These are phyloP conservation scores for Neodontobutis hainanensis DNA, from an alignment of 2,113 vertebrate genomes.

Conservation along the genomic window DNA sequence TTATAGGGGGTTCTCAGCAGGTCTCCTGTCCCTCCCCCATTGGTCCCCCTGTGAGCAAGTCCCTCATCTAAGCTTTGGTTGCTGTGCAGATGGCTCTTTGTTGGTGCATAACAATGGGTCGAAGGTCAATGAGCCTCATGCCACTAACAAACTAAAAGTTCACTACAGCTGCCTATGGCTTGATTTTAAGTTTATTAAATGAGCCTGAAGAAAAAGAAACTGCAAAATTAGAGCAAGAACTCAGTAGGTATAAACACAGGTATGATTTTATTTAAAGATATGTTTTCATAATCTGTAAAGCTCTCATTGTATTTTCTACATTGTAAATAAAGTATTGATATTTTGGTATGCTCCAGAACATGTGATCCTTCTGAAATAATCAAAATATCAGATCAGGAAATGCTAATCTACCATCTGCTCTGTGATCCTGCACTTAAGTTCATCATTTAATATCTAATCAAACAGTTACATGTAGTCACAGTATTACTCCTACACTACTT, in stretches of 20 bases:
- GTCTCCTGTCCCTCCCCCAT: slow-evolving; percentile 13
- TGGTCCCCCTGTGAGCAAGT: slow-evolving; percentile 58
- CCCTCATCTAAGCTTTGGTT: slow-evolving; percentile 74
- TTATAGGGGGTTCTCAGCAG: slow-evolving; percentile 26
- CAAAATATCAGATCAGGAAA: slow-evolving; percentile 69
- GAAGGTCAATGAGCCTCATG: slow-evolving; percentile 74
- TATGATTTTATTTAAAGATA: not conserved
- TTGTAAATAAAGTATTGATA: slow-evolving; percentile 7
- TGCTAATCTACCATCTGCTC: slow-evolving; percentile 82
- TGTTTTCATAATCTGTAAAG: not conserved
- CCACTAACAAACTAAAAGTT: slow-evolving; percentile 68
- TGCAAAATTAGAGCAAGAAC: too few species aligned
- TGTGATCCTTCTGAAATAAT: slow-evolving; percentile 21
- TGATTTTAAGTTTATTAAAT: slow-evolving; percentile 19
- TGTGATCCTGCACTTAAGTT: slow-evolving; percentile 61
- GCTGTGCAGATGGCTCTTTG: slow-evolving; percentile 85
- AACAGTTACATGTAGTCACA: slow-evolving; percentile 18
- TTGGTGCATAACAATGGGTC: slow-evolving; percentile 79
- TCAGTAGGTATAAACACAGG: too few species aligned
- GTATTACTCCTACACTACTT: not conserved
- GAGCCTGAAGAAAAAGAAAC: too few species aligned
- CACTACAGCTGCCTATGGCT: slow-evolving; percentile 69
- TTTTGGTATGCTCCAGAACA: slow-evolving; percentile 15
- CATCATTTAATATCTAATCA: slow-evolving; percentile 49
- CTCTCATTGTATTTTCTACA: slow-evolving; percentile 1